Evolutionary conservation across 2,888 invertebrate species (phyloP), one percentile per base, ranked within the genome.

Genomic region (Temnothorax rugatulus): DNA sequence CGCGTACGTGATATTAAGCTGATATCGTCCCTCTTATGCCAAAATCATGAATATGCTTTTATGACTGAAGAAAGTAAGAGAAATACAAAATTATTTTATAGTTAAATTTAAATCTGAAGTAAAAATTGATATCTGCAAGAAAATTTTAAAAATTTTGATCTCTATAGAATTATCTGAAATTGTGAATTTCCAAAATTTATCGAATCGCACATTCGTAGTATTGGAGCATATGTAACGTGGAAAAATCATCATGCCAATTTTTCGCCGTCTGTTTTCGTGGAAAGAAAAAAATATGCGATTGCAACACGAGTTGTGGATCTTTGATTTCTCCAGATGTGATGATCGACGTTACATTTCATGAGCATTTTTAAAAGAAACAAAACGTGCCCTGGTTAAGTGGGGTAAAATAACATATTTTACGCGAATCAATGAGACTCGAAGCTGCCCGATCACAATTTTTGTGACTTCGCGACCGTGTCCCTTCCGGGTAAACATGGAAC

Each of bases 341-440:
- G 29, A 66, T 68, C 29, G 5, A 57, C 29, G 0, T 74, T 61
- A 5, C 57, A 41, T 54, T 8, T 38, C 41, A 15, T 9, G n/a
- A 13, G 38, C 52, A 11, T 9, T 52, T 76, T 50, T 13, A 47
- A 25, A 25, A 18, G 15, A 54, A 18, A n/a, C 44, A 21, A 77
- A 77, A 44, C 29, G 15, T 29, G 64, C 50, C 41, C 11, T 25
- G 11, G 15, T 68, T 77, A 66, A 57, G 11, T 57, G 41, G 68
- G 77, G 68, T 68, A 68, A 77, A 38, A 68, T 68, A 68, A 77
- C 25, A 77, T 38, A n/a, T 41, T 38, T 29, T 44, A 52, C 15
- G 4, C 77, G 54, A 41, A 18, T 76, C 64, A 38, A 38, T 66
- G 41, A 8, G 7, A 54, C 25, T 41, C 25, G 54, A n/a, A 54